Evolutionary conservation across 2,113 vertebrate genomes (phyloP).

Genomic region (Microcebus murinus): DNA sequence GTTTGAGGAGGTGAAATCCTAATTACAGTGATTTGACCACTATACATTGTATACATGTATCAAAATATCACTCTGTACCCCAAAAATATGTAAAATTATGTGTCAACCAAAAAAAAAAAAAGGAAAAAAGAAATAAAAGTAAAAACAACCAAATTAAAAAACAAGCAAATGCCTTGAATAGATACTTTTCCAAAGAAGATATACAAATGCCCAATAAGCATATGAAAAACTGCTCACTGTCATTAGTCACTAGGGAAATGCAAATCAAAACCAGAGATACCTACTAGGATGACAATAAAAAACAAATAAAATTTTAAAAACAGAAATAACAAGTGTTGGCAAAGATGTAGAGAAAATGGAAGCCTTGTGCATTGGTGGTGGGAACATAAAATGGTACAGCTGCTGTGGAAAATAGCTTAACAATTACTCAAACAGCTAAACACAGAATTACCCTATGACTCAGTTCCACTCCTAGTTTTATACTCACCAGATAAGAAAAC

Average conservation of each 20-base stretch:
- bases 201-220: neutral
- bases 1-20: neutral
- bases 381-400: neutral
- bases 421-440: neutral
- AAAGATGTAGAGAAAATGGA: neutral
- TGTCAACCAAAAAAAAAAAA: neutral
- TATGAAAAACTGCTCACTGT: neutral
- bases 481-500: neutral
- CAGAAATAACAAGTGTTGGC: neutral
- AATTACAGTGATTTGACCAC: neutral
- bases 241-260: neutral
- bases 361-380: rapidly evolving
- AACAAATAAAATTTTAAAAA: neutral
- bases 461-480: neutral
- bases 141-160: neutral
- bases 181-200: neutral
- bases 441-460: neutral
- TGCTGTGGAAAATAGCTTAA: neutral
- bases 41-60: neutral
- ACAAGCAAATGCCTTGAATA: neutral
- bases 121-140: neutral
- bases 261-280: neutral
- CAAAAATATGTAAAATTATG: neutral
- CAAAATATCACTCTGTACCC: neutral
- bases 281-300: neutral